Evolutionary conservation across 2,888 invertebrate species (phyloP).

Genomic region (Polyommatus icarus): DNA sequence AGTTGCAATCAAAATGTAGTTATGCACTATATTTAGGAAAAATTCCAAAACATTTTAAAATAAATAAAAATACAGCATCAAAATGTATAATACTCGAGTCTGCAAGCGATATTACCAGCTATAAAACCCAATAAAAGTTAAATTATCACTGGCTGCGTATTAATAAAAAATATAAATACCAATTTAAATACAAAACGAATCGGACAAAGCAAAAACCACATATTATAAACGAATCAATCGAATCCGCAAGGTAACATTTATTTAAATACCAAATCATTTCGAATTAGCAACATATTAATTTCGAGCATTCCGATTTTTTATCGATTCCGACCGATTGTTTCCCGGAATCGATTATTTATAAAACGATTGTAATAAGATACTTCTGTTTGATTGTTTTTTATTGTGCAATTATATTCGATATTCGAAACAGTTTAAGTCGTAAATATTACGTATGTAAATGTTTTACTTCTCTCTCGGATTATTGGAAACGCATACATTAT

Average conservation of each 20-base stretch:
- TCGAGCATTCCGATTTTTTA: conserved; percentile 31
- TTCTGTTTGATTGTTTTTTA: conserved; percentile 27
- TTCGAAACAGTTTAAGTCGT: conserved; percentile 6
- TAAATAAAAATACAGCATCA: neutral
- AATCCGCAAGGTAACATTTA: conserved; percentile 26
- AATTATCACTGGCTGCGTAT: conserved; percentile 21
- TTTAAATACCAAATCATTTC: conserved; percentile 33
- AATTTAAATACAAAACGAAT: conserved; percentile 26
- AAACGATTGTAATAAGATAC: conserved; percentile 30
- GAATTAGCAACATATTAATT: conserved; percentile 35
- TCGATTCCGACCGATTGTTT: conserved; percentile 42
- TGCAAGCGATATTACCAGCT: conserved; percentile 12
- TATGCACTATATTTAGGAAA: neutral
- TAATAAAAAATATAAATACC: conserved; percentile 24
- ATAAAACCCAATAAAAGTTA: conserved; percentile 20
- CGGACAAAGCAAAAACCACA: conserved; percentile 30
- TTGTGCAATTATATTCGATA: conserved; percentile 25
- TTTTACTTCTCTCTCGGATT: neutral
- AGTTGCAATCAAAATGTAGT: neutral
- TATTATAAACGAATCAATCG: conserved; percentile 26
- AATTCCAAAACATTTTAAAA: neutral
- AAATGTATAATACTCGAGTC: neutral
- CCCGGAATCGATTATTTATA: conserved; percentile 41
- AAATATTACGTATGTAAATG: neutral
- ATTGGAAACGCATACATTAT: neutral